Percentiles rank a stretch among this genome's conserved stretches.
Conservation (phyloP, 2,797 vertebrate genomes). For the Hipposideros larvatus region DNA sequence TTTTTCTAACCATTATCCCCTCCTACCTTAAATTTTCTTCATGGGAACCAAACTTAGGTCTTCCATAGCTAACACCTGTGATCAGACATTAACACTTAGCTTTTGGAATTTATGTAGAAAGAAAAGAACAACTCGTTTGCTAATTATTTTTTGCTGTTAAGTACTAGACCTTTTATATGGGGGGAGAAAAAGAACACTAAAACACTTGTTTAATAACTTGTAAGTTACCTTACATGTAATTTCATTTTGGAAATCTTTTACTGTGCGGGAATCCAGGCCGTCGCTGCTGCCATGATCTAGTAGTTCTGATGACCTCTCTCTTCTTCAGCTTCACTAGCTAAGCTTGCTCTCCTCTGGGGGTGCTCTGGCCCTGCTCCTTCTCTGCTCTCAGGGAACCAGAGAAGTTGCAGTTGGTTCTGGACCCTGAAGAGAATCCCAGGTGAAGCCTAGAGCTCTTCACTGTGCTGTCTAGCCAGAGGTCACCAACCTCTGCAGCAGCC, state of each 20-base stretch:
- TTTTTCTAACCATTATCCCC: constrained; percentile 16
- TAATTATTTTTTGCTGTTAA: constrained; percentile 34
- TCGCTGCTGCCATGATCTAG: background rate
- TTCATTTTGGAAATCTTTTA: constrained; percentile 51
- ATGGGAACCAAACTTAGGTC: background rate
- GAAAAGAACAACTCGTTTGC: constrained; percentile 27
- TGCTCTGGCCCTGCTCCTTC: background rate
- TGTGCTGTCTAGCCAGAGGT: constrained; percentile 16
- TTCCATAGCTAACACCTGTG: constrained; percentile 1
- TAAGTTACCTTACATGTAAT: background rate
- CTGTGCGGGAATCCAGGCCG: background rate
- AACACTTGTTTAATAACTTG: background rate
- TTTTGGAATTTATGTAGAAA: constrained; percentile 26
- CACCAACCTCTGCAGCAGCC: constrained; percentile 15
- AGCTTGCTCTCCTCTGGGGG: background rate
- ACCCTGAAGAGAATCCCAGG: background rate
- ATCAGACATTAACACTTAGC: constrained; percentile 12
- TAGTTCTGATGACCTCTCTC: constrained; percentile 9
- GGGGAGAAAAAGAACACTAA: constrained; percentile 1
- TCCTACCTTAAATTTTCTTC: constrained; percentile 14
- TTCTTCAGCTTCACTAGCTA: background rate
- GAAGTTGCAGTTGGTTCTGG: background rate
- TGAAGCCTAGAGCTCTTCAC: background rate
- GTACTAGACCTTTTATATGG: constrained; percentile 23
- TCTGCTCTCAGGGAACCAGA: constrained; percentile 20